Conservation (phyloP, 2,113 vertebrate genomes). For the Cololabis saira region DNA sequence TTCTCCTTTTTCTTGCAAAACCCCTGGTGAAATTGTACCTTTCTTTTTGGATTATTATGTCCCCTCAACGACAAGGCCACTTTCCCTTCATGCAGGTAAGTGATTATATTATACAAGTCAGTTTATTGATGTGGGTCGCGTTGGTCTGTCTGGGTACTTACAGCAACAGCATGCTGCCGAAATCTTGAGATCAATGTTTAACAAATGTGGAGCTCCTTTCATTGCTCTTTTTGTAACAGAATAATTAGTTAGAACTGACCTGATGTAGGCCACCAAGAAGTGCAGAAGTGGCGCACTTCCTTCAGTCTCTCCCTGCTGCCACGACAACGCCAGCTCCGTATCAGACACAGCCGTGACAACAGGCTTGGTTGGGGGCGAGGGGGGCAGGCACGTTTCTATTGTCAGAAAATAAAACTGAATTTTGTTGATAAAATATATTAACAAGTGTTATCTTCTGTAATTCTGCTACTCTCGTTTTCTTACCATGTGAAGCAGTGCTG, state of each 20-base stretch:
- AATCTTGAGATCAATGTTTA: neutral
- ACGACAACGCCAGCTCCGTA: constrained; percentile 92
- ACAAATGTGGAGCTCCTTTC: neutral
- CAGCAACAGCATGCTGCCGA: neutral
- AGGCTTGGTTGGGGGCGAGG: constrained; percentile 85
- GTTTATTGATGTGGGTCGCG: neutral
- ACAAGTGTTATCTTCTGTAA: neutral
- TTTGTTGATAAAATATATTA: neutral
- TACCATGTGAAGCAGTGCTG: constrained; percentile 89
- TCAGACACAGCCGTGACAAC: constrained; percentile 88
- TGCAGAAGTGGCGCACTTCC: constrained; percentile 87
- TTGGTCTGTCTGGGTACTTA: neutral
- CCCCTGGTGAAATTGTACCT: neutral
- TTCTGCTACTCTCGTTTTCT: constrained; percentile 44
- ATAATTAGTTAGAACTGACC: constrained; percentile 70
- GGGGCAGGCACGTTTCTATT: constrained; percentile 89
- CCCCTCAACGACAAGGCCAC: neutral
- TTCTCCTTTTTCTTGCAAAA: neutral
- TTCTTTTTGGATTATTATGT: constrained; percentile 1
- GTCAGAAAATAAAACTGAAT: constrained; percentile 30
- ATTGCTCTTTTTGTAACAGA: neutral
- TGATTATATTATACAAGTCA: neutral
- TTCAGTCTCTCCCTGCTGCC: constrained; percentile 86
- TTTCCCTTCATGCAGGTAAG: neutral
- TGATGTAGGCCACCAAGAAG: constrained; percentile 92